Evolutionary conservation across 2,113 vertebrate genomes (phyloP).

Genomic region (Sinocyclocheilus grahami): DNA sequence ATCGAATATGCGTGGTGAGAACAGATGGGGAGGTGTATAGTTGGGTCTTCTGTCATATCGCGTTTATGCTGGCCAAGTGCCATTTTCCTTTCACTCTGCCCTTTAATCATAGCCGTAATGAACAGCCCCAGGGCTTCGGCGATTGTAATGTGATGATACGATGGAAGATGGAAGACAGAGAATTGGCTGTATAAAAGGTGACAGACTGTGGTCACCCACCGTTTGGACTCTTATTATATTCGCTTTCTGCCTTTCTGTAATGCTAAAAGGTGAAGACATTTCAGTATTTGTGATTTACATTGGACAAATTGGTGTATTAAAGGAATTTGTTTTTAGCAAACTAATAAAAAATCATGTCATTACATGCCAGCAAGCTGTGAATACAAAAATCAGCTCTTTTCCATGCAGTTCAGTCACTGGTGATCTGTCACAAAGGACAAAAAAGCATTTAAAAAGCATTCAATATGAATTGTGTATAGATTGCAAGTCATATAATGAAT

Average conservation of each 20-base stretch:
- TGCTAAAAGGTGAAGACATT: neutral
- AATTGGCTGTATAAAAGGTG: constrained; percentile 40
- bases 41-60: constrained; percentile 62
- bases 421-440: neutral
- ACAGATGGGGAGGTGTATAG: neutral
- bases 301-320: neutral
- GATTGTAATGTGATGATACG: constrained; percentile 54
- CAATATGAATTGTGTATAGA: neutral
- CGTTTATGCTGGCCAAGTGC: constrained; percentile 68
- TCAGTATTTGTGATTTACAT: neutral
- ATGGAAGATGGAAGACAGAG: constrained; percentile 26
- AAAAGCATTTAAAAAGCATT: neutral
- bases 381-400: neutral
- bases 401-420: neutral
- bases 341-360: neutral
- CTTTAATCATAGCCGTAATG: constrained; percentile 73
- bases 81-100: constrained; percentile 70
- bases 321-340: neutral
- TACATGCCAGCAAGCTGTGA: neutral
- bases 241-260: constrained; percentile 1
- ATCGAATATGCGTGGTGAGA: neutral
- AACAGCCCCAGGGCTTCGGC: constrained; percentile 63
- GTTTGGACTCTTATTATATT: constrained; percentile 23
- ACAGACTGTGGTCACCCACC: constrained; percentile 1
- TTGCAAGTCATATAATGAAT: neutral